Percentiles rank a stretch among this genome's conserved stretches.
These are phyloP conservation scores for Sebastes taczanowskii DNA, from an alignment of 2,797 vertebrate genomes.

Conservation along the genomic window DNA sequence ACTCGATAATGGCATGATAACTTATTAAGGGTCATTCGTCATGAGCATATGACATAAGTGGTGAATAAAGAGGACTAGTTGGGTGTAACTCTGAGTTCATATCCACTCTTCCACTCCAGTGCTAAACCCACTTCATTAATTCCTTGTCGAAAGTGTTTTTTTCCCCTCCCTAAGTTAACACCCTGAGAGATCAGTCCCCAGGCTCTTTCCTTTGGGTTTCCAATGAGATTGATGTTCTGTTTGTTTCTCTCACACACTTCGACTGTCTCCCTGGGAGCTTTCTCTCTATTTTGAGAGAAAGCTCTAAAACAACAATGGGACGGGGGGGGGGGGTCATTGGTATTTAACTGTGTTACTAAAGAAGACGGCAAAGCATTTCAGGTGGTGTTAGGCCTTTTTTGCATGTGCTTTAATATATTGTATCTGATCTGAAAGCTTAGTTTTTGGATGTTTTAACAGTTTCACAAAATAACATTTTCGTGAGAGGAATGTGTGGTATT, in stretches of 20 bases:
- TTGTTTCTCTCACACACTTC: slow-evolving; percentile 66
- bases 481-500: background rate
- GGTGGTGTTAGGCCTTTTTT: slow-evolving; percentile 5
- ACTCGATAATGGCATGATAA: background rate
- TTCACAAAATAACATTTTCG: background rate
- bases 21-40: slow-evolving; percentile 10
- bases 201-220: slow-evolving; percentile 56
- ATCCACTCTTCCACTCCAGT: slow-evolving; percentile 46
- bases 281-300: slow-evolving; percentile 36
- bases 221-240: slow-evolving; percentile 70
- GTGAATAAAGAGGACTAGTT: slow-evolving; percentile 20
- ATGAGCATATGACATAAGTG: background rate
- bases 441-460: background rate
- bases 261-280: slow-evolving; percentile 45
- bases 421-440: slow-evolving; percentile 3
- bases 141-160: slow-evolving; percentile 38
- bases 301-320: slow-evolving; percentile 46
- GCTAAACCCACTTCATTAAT: slow-evolving; percentile 68
- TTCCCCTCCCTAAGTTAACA: slow-evolving; percentile 32
- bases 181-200: slow-evolving; percentile 56
- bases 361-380: slow-evolving; percentile 20
- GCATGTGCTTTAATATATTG: slow-evolving; percentile 6
- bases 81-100: slow-evolving; percentile 20
- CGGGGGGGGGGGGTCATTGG: slow-evolving; percentile 21
- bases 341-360: slow-evolving; percentile 40